Conservation (phyloP, 2,113 vertebrate species). For the Salvelinus sp. region DNA sequence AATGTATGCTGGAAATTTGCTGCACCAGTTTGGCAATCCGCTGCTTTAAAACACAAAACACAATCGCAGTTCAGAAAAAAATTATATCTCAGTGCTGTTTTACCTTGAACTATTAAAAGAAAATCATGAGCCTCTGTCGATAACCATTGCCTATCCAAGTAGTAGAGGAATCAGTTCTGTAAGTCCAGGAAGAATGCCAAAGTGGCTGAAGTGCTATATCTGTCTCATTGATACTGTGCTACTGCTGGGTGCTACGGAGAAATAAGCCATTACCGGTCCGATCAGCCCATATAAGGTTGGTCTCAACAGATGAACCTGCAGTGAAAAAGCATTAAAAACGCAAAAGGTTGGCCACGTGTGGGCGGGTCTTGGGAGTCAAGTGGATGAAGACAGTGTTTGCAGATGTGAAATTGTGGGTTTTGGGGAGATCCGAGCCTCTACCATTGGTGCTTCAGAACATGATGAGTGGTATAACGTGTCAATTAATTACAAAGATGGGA, state of each 20-base stretch:
- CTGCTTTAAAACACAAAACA: conserved; percentile 70
- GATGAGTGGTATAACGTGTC: conserved; percentile 99
- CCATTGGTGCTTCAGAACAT: conserved; percentile 95
- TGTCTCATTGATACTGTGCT: conserved; percentile 82
- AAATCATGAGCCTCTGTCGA: conserved; percentile 71
- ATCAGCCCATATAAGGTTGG: conserved; percentile 98
- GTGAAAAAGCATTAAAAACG: conserved; percentile 95
- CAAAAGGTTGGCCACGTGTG: conserved; percentile 99
- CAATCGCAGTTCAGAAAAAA: conserved; percentile 56
- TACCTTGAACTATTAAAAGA: conserved; percentile 71
- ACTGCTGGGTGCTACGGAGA: conserved; percentile 84
- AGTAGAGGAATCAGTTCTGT: conserved; percentile 81
- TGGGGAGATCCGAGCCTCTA: conserved; percentile 95
- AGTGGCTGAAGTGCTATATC: conserved; percentile 84
- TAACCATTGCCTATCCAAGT: conserved; percentile 73
- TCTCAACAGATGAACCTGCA: conserved; percentile 98
- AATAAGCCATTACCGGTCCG: conserved; percentile 95
- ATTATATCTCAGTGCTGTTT: conserved; percentile 58
- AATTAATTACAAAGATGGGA: conserved; percentile 99
- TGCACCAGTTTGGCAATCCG: conserved; percentile 84
- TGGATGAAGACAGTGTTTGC: conserved; percentile 99
- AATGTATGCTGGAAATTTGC: conserved; percentile 82
- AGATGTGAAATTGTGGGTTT: conserved; percentile 99
- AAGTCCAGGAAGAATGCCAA: conserved; percentile 90
- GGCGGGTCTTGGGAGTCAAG: conserved; percentile 99